A percentile compares a stretch with the other conserved stretches of the same genome.
These are phyloP conservation scores for Emys orbicularis DNA, from an alignment of 2,797 vertebrate genomes.

Conservation along the genomic window DNA sequence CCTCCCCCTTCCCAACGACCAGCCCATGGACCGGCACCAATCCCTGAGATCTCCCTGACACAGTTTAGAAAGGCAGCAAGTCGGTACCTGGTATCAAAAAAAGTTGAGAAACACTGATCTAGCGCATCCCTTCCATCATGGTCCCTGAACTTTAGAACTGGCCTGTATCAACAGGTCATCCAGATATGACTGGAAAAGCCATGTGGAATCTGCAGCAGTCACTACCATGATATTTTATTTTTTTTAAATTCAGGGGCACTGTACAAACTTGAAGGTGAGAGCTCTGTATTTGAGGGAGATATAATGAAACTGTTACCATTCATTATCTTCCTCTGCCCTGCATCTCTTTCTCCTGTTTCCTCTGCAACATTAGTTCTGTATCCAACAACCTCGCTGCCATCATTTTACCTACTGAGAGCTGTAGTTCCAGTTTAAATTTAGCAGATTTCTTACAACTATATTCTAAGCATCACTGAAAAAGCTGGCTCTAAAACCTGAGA, in stretches of 20 bases:
- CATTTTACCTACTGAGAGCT: background rate
- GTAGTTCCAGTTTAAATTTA: background rate
- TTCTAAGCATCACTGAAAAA: background rate
- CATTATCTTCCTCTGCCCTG: background rate
- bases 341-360: background rate
- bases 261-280: background rate
- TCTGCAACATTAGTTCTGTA: background rate
- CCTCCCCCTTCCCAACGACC: no score
- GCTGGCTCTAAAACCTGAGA: background rate
- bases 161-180: background rate
- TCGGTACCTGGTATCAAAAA: no score
- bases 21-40: no score
- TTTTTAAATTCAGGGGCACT: background rate
- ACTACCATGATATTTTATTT: background rate
- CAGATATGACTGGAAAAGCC: background rate
- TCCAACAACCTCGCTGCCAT: background rate
- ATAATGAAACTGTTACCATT: fast-evolving
- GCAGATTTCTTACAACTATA: background rate
- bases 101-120: no score
- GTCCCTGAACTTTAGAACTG: background rate
- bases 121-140: no score
- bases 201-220: background rate
- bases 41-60: no score
- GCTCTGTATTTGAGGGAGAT: background rate
- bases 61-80: no score